Percentiles rank a stretch among this genome's conserved stretches.
Evolutionary conservation across 2,888 invertebrate species (phyloP).

Genomic region (Lordiphosa fenestrarum): DNA sequence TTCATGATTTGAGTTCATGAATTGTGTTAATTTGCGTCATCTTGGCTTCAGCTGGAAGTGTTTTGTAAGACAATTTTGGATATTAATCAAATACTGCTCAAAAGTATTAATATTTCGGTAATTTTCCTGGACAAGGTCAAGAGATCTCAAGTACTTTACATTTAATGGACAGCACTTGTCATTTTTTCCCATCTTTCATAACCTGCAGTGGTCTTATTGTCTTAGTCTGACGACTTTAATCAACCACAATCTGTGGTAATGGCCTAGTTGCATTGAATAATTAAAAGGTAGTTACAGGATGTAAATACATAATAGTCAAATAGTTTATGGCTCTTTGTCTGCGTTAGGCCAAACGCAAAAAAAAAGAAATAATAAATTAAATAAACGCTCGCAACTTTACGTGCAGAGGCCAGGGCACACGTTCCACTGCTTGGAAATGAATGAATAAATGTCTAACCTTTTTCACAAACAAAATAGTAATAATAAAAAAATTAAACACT

Average conservation of each 20-base stretch:
- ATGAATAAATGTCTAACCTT: constrained; percentile 52
- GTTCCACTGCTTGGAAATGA: constrained; percentile 28
- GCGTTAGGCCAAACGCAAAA: constrained; percentile 18
- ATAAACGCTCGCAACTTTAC: constrained; percentile 13
- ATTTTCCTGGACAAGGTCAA: constrained; percentile 16
- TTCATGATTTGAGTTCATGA: no score
- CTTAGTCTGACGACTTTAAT: constrained; percentile 25
- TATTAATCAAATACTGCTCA: no score
- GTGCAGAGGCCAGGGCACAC: constrained; percentile 24
- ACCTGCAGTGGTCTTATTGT: constrained; percentile 7
- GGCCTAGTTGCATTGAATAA: constrained; percentile 66
- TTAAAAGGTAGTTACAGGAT: constrained; percentile 53
- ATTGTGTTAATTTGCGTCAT: no score
- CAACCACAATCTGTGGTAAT: constrained; percentile 47
- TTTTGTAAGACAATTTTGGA: no score
- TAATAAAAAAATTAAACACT: constrained; percentile 6
- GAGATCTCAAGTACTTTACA: not conserved
- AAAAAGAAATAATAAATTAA: constrained; percentile 2
- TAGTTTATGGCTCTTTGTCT: constrained; percentile 22
- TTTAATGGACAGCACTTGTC: no score
- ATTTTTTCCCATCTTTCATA: not conserved
- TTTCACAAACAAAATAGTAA: constrained; percentile 4
- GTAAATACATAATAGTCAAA: constrained; percentile 3
- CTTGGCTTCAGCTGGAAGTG: no score
- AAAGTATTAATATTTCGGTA: no score